Evolutionary conservation across 1,140 invertebrate species (phyloP).

Genomic region (Bombus waltoni): DNA sequence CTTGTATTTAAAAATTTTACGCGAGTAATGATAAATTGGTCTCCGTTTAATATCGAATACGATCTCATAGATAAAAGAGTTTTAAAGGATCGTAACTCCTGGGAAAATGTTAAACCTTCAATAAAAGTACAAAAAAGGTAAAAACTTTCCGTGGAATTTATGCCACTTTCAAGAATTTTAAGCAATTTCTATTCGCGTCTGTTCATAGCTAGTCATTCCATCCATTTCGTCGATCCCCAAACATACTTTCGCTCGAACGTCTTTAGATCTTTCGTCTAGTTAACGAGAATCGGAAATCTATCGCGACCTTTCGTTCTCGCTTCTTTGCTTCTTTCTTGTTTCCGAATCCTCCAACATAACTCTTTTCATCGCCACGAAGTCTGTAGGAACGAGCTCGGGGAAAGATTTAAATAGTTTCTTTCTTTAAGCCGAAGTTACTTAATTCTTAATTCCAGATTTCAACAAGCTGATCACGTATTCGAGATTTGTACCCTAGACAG

Average conservation of each 20-base stretch:
- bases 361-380: neutral
- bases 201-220: neutral
- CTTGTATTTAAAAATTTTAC: no score
- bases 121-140: neutral
- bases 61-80: neutral
- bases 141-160: neutral
- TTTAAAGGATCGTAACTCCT: neutral
- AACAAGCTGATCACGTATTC: neutral
- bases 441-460: conserved; percentile 20
- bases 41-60: neutral
- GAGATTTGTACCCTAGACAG: neutral
- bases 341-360: neutral
- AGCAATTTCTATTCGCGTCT: neutral
- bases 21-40: neutral
- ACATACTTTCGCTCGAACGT: neutral
- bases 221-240: neutral
- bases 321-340: neutral
- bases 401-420: conserved; percentile 6
- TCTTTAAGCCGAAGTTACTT: neutral
- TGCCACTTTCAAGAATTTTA: no score
- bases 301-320: neutral
- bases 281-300: neutral
- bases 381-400: neutral
- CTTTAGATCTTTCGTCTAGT: neutral
- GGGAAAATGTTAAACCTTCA: neutral